Evolutionary conservation across 2,113 vertebrate genomes (phyloP).

Genomic region (Actenoides lindsayi): DNA sequence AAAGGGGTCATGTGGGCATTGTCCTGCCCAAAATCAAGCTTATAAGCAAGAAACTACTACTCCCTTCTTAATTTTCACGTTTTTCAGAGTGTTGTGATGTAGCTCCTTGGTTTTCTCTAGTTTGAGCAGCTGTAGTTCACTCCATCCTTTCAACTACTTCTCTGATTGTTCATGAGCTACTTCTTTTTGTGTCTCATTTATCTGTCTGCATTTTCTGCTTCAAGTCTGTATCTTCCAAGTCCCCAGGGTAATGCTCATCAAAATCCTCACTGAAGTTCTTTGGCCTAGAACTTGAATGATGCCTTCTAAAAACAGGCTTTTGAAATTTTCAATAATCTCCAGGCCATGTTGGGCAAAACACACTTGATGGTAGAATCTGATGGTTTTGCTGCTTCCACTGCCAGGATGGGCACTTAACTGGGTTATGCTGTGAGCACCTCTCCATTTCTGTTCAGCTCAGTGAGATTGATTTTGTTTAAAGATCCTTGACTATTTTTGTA

Average conservation of each 20-base stretch:
- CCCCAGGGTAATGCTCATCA: not conserved
- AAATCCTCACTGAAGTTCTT: not conserved
- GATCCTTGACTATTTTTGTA: constrained; percentile 30
- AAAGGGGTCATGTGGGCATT: not conserved
- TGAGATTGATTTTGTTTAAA: constrained; percentile 17
- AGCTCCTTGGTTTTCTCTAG: not conserved
- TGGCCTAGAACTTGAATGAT: not conserved
- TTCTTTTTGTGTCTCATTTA: not conserved
- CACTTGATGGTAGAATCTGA: accelerated
- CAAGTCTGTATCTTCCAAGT: not conserved
- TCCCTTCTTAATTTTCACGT: not conserved
- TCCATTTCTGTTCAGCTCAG: not conserved
- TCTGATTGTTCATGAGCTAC: not conserved
- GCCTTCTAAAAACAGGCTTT: not conserved
- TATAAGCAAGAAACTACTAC: not conserved
- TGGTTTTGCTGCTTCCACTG: not conserved
- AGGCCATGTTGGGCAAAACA: not conserved
- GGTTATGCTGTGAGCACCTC: not conserved
- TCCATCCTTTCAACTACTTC: not conserved
- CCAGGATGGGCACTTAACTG: not conserved
- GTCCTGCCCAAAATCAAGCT: not conserved
- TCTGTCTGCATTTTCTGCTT: accelerated
- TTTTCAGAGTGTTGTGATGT: not conserved
- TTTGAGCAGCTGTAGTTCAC: not conserved
- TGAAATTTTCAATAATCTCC: not conserved